These are phyloP conservation scores for Tromatobia lineatoria DNA, from an alignment of 2,888 invertebrate species.

Conservation along the genomic window DNA sequence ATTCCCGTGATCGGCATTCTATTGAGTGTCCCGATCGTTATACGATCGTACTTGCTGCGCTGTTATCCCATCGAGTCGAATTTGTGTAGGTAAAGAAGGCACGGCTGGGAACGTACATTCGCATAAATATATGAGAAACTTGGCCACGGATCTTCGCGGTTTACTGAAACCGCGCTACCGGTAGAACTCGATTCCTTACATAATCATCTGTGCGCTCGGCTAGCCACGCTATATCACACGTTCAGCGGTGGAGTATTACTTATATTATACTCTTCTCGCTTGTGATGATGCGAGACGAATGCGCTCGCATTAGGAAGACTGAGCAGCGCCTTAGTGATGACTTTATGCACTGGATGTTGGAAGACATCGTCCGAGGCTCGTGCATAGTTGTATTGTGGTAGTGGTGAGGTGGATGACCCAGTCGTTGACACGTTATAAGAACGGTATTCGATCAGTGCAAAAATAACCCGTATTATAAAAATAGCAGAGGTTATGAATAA, in stretches of 20 bases:
- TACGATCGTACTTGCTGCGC: not conserved
- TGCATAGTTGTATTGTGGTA: not conserved
- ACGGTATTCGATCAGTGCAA: not conserved
- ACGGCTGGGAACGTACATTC: conserved; percentile 3
- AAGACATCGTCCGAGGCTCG: not conserved
- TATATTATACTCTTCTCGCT: conserved; percentile 5
- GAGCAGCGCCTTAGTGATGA: conserved; percentile 8
- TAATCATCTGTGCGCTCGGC: conserved; percentile 44
- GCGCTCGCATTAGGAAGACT: conserved; percentile 13
- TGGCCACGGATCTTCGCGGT: conserved; percentile 37
- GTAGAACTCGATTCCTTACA: conserved; percentile 62
- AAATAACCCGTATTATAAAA: not conserved
- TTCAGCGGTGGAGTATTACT: conserved; percentile 19
- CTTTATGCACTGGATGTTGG: conserved; percentile 8
- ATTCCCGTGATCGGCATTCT: conserved; percentile 44
- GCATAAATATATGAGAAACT: conserved; percentile 21
- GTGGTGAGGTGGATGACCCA: conserved; percentile 12
- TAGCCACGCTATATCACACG: conserved; percentile 7
- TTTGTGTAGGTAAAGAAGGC: not conserved
- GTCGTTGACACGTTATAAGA: conserved; percentile 3
- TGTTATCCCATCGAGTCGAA: not conserved
- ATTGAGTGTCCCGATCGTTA: conserved; percentile 34
- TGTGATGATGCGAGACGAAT: conserved; percentile 26
- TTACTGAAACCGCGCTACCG: conserved; percentile 44
- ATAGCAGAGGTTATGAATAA: not conserved